phyloP scores from a whole-genome alignment of 2,113 vertebrate genomes.

The Natator depressus region DNA sequence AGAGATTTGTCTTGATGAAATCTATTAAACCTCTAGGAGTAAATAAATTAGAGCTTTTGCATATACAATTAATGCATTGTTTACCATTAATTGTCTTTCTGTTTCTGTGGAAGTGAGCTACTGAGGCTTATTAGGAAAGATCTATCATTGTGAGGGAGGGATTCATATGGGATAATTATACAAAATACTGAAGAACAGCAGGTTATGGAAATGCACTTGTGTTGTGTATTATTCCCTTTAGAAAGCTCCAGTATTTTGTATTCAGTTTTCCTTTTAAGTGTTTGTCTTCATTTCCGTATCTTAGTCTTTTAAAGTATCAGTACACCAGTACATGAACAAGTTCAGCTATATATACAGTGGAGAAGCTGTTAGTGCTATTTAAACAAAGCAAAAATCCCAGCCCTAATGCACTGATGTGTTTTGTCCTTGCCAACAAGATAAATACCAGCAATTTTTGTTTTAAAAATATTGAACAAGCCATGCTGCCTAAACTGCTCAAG shows the following conservation, averaged over 20 bases:
- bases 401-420: not conserved
- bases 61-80: not conserved
- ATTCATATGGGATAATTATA: not conserved
- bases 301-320: not conserved
- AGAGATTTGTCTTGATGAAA: slow-evolving; percentile 31
- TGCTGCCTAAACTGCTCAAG: slow-evolving; percentile 33
- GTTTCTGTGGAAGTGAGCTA: not conserved
- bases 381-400: not conserved
- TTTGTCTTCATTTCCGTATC: not conserved
- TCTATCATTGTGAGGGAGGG: not conserved
- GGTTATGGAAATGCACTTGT: not conserved
- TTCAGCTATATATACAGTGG: not conserved
- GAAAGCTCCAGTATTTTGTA: not conserved
- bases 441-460: slow-evolving; percentile 45
- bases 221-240: not conserved
- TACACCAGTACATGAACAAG: fast-evolving
- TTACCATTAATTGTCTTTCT: not conserved
- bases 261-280: not conserved
- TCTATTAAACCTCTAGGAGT: not conserved
- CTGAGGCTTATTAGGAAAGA: not conserved
- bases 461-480: slow-evolving; percentile 15
- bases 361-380: not conserved
- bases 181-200: not conserved
- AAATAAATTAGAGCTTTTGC: not conserved
- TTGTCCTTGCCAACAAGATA: slow-evolving; percentile 21